These are phyloP conservation scores for Clarias batrachus DNA, from an alignment of 2,113 vertebrate genomes.

Conservation along the genomic window DNA sequence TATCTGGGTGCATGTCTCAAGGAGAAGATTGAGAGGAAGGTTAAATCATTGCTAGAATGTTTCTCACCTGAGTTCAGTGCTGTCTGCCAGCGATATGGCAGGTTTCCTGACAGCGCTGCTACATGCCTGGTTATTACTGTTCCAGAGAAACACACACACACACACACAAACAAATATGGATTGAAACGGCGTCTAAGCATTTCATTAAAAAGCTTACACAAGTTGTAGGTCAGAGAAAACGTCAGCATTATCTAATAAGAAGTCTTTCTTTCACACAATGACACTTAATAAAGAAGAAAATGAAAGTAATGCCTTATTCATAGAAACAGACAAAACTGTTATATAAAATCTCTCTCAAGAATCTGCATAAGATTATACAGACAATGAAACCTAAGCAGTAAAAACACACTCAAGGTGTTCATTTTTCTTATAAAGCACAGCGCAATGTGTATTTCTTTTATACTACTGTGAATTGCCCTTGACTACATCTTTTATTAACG, in stretches of 20 bases:
- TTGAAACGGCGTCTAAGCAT: neutral
- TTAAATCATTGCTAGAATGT: slow-evolving; percentile 15
- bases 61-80: slow-evolving; percentile 92
- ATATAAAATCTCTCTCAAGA: neutral
- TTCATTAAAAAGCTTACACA: neutral
- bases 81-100: slow-evolving; percentile 93
- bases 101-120: slow-evolving; percentile 91
- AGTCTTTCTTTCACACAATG: neutral
- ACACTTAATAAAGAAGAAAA: neutral
- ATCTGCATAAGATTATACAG: neutral
- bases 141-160: slow-evolving; percentile 28
- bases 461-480: neutral
- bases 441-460: neutral
- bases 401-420: neutral
- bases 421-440: neutral
- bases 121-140: slow-evolving; percentile 92
- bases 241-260: neutral
- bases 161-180: slow-evolving; percentile 17
- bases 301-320: neutral
- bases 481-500: neutral
- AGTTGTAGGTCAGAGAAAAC: neutral
- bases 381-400: neutral
- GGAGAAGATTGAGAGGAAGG: neutral
- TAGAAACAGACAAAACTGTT: neutral
- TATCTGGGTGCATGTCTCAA: slow-evolving; percentile 7